Base-by-base conservation (phyloP, 2,797 vertebrate genomes). In the Lutjanus argentimaculatus region DNA sequence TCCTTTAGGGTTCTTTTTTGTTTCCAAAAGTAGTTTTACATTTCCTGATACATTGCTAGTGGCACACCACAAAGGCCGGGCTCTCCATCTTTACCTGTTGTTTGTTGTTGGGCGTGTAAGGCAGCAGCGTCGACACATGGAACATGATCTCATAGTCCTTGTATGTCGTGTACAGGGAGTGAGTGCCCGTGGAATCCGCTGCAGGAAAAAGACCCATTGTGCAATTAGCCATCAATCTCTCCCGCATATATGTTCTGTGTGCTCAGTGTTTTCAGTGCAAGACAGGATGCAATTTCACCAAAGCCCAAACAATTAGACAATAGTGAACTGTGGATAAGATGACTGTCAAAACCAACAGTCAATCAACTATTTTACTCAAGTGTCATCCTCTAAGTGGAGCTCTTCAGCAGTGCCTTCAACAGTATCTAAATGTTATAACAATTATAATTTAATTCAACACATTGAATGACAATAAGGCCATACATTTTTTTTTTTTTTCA, bases 91-190 rank as follows among this genome's bases (percentile, higher is more conserved):
- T 91, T 95, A 99, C 98, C 97, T 99, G 98, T 77, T 99, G 98
- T 87, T 97, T 98, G 95, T 99, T 99, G 96, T 99, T 99, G 67
- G 98, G 97, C 40, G 98, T 99, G 88, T 99, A 98, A 40, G 98
- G 98, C 86, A 99, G 95, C 95, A 99, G 96, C 61, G 98, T 99
- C 9, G 98, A 98, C 84, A 99, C 98, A 0, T 99, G 98, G 93
- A 99, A 99, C 98, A 99, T 99, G 78, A 99, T 96, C 95, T 99
- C 98, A 82, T 99, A 99, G 94, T 99, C 98, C 92, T 98, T 99
- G 90, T 98, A 99, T 0, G 97, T 95, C 25, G 98, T 99, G 85
- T 99, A 99, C 2, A 99, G 94, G 85, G 98, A 99, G 90, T 99
- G 97, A 67, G 97, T 99, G 81, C 98, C 98, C 0, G 98, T 99